Percentiles rank a stretch among this genome's conserved stretches.
Evolutionary conservation across 2,888 invertebrate species (phyloP).

Genomic region (Phymatocera aterrima): DNA sequence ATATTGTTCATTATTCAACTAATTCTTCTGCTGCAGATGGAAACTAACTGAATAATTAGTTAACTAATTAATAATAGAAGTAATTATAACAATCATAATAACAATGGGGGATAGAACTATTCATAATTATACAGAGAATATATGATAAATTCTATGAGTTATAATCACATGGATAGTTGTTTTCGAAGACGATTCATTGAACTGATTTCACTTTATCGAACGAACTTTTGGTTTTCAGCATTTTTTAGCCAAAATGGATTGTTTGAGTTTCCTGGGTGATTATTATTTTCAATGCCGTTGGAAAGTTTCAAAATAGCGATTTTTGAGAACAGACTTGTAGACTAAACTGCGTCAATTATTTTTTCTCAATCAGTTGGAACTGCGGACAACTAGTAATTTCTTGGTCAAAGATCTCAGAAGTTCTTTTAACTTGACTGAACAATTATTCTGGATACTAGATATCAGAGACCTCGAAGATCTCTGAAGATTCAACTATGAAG

Average conservation of each 20-base stretch:
- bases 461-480: not conserved
- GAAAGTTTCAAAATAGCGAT: not conserved
- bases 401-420: not conserved
- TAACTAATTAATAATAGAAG: not conserved
- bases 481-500: not conserved
- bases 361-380: not conserved
- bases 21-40: not conserved
- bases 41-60: not conserved
- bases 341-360: not conserved
- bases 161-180: too few species aligned
- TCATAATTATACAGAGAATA: not conserved
- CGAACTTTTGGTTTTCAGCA: too few species aligned
- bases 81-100: not conserved
- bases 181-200: too few species aligned
- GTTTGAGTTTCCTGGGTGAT: too few species aligned
- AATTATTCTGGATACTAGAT: not conserved
- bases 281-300: not conserved
- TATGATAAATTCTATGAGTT: too few species aligned
- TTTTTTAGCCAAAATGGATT: too few species aligned
- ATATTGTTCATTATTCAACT: constrained; percentile 16
- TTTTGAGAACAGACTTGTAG: not conserved
- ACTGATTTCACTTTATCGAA: too few species aligned
- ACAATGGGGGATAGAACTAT: not conserved
- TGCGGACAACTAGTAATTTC: not conserved
- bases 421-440: not conserved